Conservation (phyloP, 2,113 vertebrate species). For the Scomber colias region DNA sequence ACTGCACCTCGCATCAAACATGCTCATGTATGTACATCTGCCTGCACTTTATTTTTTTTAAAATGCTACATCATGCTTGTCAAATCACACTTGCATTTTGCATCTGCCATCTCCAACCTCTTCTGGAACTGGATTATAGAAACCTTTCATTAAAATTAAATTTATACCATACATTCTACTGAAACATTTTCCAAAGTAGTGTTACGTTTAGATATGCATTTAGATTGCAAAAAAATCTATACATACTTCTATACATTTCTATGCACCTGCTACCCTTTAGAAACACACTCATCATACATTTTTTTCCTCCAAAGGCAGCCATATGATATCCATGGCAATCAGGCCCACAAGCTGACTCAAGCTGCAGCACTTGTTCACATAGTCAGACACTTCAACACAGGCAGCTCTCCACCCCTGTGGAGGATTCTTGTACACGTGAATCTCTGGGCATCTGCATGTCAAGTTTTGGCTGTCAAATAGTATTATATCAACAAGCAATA, state of each 20-base stretch:
- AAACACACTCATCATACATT: not conserved
- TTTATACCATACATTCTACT: not conserved
- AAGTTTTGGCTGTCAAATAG: not conserved
- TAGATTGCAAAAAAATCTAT: not conserved
- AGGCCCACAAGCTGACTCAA: not conserved
- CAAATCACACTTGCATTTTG: not conserved
- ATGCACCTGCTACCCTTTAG: not conserved
- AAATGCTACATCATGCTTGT: slow-evolving; percentile 6
- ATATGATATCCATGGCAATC: not conserved
- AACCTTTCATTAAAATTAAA: slow-evolving; percentile 10
- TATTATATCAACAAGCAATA: no score
- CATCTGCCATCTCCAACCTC: not conserved
- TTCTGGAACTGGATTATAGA: not conserved
- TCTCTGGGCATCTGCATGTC: not conserved
- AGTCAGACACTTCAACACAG: not conserved
- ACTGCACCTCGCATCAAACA: not conserved
- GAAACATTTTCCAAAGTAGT: not conserved
- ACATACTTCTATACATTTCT: not conserved
- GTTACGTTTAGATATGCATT: not conserved
- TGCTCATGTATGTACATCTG: not conserved
- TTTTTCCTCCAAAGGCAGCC: not conserved
- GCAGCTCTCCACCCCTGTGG: not conserved
- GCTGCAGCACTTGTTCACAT: slow-evolving; percentile 1
- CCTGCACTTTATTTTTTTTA: not conserved
- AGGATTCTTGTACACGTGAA: slow-evolving; percentile 13